A percentile compares a stretch with the other conserved stretches of the same genome.
These are phyloP conservation scores for Paradoxurus hermaphroditus DNA, from an alignment of 2,113 vertebrate species.

Conservation along the genomic window DNA sequence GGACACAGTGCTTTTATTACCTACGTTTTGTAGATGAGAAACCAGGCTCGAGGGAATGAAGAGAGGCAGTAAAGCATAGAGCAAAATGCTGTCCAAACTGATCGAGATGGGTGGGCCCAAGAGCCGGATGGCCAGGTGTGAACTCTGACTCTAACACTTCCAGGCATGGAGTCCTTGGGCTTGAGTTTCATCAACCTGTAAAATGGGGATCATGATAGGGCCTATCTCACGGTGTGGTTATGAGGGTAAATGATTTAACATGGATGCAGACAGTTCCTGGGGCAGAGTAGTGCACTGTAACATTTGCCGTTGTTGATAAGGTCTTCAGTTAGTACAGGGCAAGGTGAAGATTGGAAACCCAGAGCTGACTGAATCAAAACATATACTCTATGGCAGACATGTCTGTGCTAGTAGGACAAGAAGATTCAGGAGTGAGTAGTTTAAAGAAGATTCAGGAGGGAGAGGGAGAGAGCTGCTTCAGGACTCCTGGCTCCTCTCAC, in stretches of 20 bases:
- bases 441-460: no score
- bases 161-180: not conserved
- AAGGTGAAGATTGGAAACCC: not conserved
- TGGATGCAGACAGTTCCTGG: no score
- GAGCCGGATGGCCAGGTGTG: fast-evolving
- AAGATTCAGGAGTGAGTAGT: not conserved
- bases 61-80: not conserved
- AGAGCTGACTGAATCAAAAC: not conserved
- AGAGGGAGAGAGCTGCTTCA: not conserved
- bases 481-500: not conserved
- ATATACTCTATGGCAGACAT: no score
- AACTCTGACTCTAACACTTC: not conserved
- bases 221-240: not conserved
- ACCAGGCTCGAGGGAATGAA: fast-evolving
- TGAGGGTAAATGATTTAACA: not conserved
- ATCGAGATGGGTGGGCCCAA: not conserved
- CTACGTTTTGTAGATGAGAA: not conserved
- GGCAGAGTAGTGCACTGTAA: no score
- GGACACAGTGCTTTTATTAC: no score
- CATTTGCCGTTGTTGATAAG: not conserved
- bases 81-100: not conserved
- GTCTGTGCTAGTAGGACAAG: no score
- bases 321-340: not conserved
- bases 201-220: not conserved
- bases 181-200: not conserved